Conservation (phyloP, 2,797 vertebrate species). For the Macropodus opercularis region DNA sequence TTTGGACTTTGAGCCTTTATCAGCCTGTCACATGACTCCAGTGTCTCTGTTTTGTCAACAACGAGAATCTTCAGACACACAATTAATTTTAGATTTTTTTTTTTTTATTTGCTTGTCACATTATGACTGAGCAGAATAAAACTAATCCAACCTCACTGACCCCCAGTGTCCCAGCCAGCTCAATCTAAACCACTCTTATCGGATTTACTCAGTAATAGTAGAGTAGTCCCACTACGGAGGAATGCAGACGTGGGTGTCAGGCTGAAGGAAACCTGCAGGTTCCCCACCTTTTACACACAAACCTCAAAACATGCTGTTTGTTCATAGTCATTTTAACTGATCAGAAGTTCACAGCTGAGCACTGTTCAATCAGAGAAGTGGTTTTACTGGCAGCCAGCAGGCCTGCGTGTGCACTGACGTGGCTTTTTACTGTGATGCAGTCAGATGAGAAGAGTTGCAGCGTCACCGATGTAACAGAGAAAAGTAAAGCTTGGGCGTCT, state of each 20-base stretch:
- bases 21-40: not conserved
- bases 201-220: constrained; percentile 45
- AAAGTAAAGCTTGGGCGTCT: too few species aligned
- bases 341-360: not conserved
- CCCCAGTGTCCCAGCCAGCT: constrained; percentile 28
- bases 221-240: not conserved
- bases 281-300: not conserved
- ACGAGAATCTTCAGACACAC: not conserved
- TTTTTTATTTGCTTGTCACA: constrained; percentile 52
- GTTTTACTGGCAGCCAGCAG: not conserved
- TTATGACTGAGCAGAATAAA: constrained; percentile 54
- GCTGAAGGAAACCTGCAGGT: not conserved
- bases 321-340: not conserved
- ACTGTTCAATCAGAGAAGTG: constrained; percentile 10
- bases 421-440: constrained; percentile 2
- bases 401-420: not conserved
- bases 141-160: constrained; percentile 34
- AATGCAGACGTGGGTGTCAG: not conserved
- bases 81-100: too few species aligned
- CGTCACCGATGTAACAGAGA: too few species aligned
- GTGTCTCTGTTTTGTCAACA: not conserved
- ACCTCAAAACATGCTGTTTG: not conserved
- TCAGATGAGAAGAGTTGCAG: constrained; percentile 14
- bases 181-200: constrained; percentile 58
- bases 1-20: constrained; percentile 2